Percentiles rank a stretch among this genome's conserved stretches.
These are phyloP conservation scores for Cyphomyrmex costatus DNA, from an alignment of 1,140 invertebrate genomes.

Conservation along the genomic window DNA sequence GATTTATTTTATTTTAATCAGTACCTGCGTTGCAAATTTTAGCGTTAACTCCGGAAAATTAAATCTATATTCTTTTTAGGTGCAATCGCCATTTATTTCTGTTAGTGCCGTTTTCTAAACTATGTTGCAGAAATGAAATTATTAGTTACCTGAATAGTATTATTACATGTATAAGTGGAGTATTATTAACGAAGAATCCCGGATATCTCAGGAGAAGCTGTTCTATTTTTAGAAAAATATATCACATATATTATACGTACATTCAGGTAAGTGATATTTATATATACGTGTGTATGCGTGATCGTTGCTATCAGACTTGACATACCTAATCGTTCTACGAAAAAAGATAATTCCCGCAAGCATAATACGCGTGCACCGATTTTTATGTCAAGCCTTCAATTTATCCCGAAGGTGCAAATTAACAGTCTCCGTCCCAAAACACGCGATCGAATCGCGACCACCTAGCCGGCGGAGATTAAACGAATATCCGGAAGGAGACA, in stretches of 20 bases:
- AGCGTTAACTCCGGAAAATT: no score
- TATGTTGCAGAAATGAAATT: neutral
- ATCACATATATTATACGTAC: neutral
- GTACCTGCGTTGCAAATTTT: no score
- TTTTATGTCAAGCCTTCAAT: constrained; percentile 36
- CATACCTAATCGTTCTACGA: neutral
- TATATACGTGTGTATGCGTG: neutral
- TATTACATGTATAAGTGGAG: no score
- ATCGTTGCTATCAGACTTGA: neutral
- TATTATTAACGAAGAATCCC: neutral
- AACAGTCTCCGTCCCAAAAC: constrained; percentile 52
- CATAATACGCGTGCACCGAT: neutral
- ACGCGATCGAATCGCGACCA: constrained; percentile 60
- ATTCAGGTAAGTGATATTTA: neutral
- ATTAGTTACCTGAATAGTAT: neutral
- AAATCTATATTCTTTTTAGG: neutral
- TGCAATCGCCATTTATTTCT: neutral
- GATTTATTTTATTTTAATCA: no score
- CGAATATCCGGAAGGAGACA: constrained; percentile 19
- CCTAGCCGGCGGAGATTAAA: constrained; percentile 45
- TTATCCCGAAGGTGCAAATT: constrained; percentile 37
- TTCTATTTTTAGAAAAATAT: neutral
- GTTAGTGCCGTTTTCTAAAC: neutral
- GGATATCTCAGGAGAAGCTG: neutral
- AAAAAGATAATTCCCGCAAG: constrained; percentile 8